Conservation (phyloP, 2,888 invertebrate species). For the Macrosoma leucophasiata region DNA sequence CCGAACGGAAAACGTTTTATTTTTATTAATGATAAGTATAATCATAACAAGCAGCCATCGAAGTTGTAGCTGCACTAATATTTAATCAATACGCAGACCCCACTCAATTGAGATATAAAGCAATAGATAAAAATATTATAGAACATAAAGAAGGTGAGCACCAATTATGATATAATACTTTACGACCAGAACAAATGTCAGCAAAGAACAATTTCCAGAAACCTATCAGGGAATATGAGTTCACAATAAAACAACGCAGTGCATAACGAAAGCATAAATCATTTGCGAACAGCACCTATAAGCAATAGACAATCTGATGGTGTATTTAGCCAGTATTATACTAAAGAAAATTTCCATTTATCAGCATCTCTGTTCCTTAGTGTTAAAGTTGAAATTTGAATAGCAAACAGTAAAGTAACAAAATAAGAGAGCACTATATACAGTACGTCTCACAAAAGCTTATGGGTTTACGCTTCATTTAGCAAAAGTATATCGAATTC, state of each 20-base stretch:
- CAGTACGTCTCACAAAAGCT: slow-evolving; percentile 42
- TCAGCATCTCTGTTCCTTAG: too few species aligned
- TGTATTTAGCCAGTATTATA: slow-evolving; percentile 27
- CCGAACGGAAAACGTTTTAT: too few species aligned
- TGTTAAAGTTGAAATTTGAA: slow-evolving; percentile 22
- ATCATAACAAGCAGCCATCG: too few species aligned
- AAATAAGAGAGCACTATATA: slow-evolving; percentile 36
- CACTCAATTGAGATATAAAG: too few species aligned
- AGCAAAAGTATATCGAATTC: slow-evolving; percentile 71
- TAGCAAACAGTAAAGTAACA: not conserved
- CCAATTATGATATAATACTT: too few species aligned
- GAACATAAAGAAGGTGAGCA: too few species aligned
- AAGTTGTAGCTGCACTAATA: too few species aligned
- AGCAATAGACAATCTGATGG: slow-evolving; percentile 50
- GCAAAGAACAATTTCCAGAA: slow-evolving; percentile 6
- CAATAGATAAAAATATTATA: too few species aligned
- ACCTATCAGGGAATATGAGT: slow-evolving; percentile 12
- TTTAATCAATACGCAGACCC: too few species aligned
- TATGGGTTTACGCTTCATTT: slow-evolving; percentile 68
- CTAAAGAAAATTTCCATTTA: too few species aligned
- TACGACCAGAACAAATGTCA: too few species aligned
- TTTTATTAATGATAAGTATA: too few species aligned
- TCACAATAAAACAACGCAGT: slow-evolving; percentile 36
- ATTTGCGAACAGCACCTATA: slow-evolving; percentile 46
- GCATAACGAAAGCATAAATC: slow-evolving; percentile 54